phyloP scores from a whole-genome alignment of 2,797 vertebrate genomes.

The Brotula barbata region DNA sequence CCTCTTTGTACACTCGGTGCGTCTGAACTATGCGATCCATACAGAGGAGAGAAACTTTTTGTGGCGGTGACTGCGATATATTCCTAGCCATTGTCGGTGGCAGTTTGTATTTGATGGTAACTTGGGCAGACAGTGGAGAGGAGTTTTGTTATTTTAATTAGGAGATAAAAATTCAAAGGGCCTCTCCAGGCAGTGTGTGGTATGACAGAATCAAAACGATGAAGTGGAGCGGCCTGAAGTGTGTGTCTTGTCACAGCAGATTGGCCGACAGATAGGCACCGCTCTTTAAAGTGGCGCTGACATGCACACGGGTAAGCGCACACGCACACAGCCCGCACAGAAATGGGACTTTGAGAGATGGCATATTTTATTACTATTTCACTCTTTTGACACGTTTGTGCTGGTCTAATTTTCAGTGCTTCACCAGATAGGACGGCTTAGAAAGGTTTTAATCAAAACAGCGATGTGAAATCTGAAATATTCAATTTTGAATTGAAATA shows the following conservation, averaged over 20 bases:
- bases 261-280: slow-evolving; percentile 76
- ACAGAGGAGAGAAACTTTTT: slow-evolving; percentile 65
- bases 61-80: slow-evolving; percentile 64
- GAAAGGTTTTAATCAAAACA: slow-evolving; percentile 62
- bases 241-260: slow-evolving; percentile 77
- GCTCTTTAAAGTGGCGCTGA: slow-evolving; percentile 75
- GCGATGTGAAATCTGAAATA: slow-evolving; percentile 50
- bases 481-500: slow-evolving; percentile 56
- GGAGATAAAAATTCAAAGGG: slow-evolving; percentile 84
- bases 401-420: slow-evolving; percentile 65
- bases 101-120: slow-evolving; percentile 82
- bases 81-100: slow-evolving; percentile 70
- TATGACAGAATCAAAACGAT: slow-evolving; percentile 83
- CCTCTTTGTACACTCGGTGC: slow-evolving; percentile 66
- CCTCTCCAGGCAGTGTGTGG: slow-evolving; percentile 82
- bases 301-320: slow-evolving; percentile 30
- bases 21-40: slow-evolving; percentile 63
- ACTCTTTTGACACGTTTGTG: slow-evolving; percentile 67
- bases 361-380: slow-evolving; percentile 73
- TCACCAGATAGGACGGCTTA: slow-evolving; percentile 43
- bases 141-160: slow-evolving; percentile 87
- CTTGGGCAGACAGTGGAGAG: slow-evolving; percentile 75
- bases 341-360: slow-evolving; percentile 65
- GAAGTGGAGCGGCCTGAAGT: slow-evolving; percentile 79
- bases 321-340: slow-evolving; percentile 44